Conservation (phyloP, 2,113 vertebrate genomes). For the Catharus fuscescens region DNA sequence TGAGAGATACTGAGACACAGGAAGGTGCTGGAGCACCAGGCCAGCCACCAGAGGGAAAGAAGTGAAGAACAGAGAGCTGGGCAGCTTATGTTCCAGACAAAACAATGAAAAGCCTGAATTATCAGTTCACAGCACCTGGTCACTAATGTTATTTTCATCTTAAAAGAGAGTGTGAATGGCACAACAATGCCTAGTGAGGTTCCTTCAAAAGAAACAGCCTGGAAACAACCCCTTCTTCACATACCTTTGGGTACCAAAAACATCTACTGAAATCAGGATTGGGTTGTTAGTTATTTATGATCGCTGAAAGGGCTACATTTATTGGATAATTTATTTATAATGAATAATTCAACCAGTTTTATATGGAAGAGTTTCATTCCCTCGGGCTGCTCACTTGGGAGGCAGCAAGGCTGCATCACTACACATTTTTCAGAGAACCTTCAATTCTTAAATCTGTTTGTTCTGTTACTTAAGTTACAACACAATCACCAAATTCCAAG, state of each 20-base stretch:
- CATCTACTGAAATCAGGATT: not conserved
- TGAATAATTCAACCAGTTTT: not conserved
- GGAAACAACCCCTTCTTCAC: not conserved
- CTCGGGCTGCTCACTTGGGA: not conserved
- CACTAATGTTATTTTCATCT: not conserved
- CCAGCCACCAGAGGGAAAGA: not conserved
- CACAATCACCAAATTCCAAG: not conserved
- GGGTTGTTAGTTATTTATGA: not conserved
- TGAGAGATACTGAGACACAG: not conserved
- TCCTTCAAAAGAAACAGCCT: not conserved
- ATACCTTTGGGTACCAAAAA: not conserved
- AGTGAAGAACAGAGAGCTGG: not conserved
- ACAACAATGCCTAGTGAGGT: not conserved
- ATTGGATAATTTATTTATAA: not conserved
- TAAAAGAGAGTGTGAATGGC: rapidly evolving
- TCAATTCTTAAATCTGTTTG: not conserved
- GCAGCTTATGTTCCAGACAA: not conserved
- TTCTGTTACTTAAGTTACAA: not conserved
- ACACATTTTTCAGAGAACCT: not conserved
- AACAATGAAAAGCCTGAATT: not conserved
- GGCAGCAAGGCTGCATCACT: not conserved
- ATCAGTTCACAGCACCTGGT: not conserved
- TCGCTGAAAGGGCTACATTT: not conserved
- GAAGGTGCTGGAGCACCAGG: rapidly evolving
- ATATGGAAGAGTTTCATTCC: not conserved